A percentile compares a stretch with the other conserved stretches of the same genome.
These are phyloP conservation scores for Pterobdella sp. DNA, from an alignment of 2,888 invertebrate genomes.

Conservation along the genomic window DNA sequence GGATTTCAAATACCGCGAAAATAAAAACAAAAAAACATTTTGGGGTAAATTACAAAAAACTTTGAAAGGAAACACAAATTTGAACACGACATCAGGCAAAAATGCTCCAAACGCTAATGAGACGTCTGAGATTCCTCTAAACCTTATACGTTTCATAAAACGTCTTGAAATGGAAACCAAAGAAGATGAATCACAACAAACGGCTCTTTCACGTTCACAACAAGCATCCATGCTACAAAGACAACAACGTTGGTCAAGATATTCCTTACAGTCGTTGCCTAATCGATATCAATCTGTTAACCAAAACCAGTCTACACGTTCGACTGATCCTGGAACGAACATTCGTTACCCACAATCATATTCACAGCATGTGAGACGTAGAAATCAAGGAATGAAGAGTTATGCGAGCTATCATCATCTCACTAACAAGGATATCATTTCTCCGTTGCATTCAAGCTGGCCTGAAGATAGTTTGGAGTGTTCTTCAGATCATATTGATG, in stretches of 20 bases:
- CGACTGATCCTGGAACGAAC: neutral
- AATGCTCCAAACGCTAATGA: neutral
- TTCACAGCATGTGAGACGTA: conserved; percentile 12
- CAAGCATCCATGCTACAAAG: conserved; percentile 8
- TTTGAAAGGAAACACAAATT: conserved; percentile 29
- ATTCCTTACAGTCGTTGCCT: conserved; percentile 32
- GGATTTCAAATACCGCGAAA: conserved; percentile 35
- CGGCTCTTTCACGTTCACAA: conserved; percentile 9
- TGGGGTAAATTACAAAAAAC: conserved; percentile 35
- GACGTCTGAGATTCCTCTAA: conserved; percentile 23
- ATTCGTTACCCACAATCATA: neutral
- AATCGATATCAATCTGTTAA: conserved; percentile 17
- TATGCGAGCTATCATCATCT: conserved; percentile 33
- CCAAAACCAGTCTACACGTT: conserved; percentile 18
- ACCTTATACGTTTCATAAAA: conserved; percentile 30
- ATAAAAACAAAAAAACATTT: conserved; percentile 30
- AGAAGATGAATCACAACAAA: conserved; percentile 14
- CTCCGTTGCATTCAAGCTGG: conserved; percentile 33
- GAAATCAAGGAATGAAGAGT: conserved; percentile 24
- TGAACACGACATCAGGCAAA: neutral
- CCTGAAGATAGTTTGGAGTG: conserved; percentile 31
- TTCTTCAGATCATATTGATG: conserved; percentile 29
- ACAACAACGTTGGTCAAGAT: conserved; percentile 31
- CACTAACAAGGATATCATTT: conserved; percentile 21
- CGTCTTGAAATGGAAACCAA: conserved; percentile 27